These are phyloP conservation scores for Melanotaenia pygmaea DNA, from an alignment of 2,797 vertebrate genomes.

Conservation along the genomic window DNA sequence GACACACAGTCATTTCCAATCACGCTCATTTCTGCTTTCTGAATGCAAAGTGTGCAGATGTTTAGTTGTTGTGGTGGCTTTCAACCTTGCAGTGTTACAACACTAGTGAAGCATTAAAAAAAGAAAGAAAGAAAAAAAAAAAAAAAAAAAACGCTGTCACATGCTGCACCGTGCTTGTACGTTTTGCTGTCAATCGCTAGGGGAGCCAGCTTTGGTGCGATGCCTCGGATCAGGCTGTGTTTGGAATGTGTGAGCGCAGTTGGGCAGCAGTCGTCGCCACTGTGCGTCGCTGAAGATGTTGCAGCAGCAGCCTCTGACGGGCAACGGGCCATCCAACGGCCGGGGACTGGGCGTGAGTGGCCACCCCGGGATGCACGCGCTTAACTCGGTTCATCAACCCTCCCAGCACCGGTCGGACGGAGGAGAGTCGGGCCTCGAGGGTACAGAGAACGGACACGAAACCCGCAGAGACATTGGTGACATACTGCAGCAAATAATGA, in stretches of 20 bases:
- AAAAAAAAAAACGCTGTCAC: neutral
- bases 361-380: constrained; percentile 83
- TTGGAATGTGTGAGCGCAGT: constrained; percentile 55
- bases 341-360: constrained; percentile 82
- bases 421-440: constrained; percentile 85
- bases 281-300: constrained; percentile 83
- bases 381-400: constrained; percentile 77
- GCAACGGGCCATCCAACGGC: constrained; percentile 83
- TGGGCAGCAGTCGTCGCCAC: constrained; percentile 77
- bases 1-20: neutral
- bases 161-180: constrained; percentile 26
- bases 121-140: neutral
- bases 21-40: constrained; percentile 19
- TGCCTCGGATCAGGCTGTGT: constrained; percentile 24
- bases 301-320: constrained; percentile 86
- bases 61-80: constrained; percentile 21
- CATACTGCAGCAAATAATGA: constrained; percentile 96
- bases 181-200: constrained; percentile 70
- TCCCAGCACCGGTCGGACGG: constrained; percentile 81
- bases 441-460: constrained; percentile 87
- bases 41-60: constrained; percentile 15
- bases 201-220: constrained; percentile 56
- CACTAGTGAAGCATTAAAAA: neutral
- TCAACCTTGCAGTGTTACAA: neutral
- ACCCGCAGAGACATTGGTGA: constrained; percentile 91